Evolutionary conservation across 2,113 vertebrate genomes (phyloP), one percentile per base, ranked within the genome.

Genomic region (Sarotherodon lohbergeri): DNA sequence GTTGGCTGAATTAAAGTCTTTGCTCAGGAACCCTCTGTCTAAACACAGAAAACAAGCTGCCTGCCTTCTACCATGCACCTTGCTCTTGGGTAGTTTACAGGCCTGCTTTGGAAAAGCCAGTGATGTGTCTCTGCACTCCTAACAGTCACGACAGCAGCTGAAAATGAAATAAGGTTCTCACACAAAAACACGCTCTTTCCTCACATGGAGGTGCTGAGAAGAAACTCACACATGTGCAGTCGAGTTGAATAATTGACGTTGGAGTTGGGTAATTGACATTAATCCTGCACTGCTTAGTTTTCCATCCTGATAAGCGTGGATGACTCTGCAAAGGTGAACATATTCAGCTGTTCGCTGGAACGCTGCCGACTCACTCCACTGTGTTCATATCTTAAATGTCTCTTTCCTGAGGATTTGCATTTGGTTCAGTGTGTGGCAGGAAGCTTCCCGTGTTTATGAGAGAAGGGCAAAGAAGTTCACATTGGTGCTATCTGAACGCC

Each of bases 281-380:
- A 87, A 91, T 91, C 78, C 55, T 5, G 19, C 34, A 1, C 5
- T 24, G 11, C 13, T 82, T 89, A 61, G 71, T 76, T 86, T 86
- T 63, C 39, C 66, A 41, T 43, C 32, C 59, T 24, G 82, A 86
- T 66, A 24, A 73, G 79, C 24, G 4, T 54, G 52, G 80, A 34
- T 46, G n/a, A 4, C 81, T 63, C 59, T 59, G 54, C 17, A 86
- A 83, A 91, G 81, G 68, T 88, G 87, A 92, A 41, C 73, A 22
- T 39, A 17, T 78, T 80, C 50, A 56, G 4, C 68, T 22, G 57
- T 83, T 88, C 13, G 12, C 19, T 46, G 81, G 41, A 57, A 63
- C 32, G 10, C 43, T 66, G 43, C 17, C 13, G 66, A 56, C 63
- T 61, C 59, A 4, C 27, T 86, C 16, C 76, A 2, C 63, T 4